Percentiles rank a stretch among this genome's conserved stretches.
Evolutionary conservation across 2,113 vertebrate genomes (phyloP).

Genomic region (Empidonax alnorum): DNA sequence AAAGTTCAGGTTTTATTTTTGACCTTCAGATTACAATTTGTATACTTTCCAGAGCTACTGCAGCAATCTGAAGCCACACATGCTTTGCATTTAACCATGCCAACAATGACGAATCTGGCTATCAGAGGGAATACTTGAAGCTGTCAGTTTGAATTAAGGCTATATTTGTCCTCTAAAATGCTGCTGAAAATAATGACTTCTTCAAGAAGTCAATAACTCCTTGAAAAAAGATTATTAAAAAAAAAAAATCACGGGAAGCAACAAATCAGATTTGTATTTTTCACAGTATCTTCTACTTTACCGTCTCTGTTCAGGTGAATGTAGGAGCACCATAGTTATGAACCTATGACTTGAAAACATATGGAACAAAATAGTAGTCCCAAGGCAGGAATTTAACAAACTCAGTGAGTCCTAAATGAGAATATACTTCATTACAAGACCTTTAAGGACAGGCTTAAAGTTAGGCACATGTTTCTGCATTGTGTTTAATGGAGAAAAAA

Average conservation of each 20-base stretch:
- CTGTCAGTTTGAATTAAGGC: constrained; percentile 49
- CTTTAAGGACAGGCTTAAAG: background rate
- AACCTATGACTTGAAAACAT: background rate
- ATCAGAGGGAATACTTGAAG: constrained; percentile 51
- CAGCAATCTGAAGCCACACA: background rate
- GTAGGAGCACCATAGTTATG: background rate
- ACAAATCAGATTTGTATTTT: background rate
- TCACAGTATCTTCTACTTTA: background rate
- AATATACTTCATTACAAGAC: background rate
- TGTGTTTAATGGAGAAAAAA: background rate
- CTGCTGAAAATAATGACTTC: constrained; percentile 39
- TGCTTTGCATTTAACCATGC: constrained; percentile 39
- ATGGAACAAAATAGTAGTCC: background rate
- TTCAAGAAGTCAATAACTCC: constrained; percentile 25
- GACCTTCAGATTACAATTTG: constrained; percentile 17
- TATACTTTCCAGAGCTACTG: background rate
- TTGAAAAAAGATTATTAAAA: constrained; percentile 10
- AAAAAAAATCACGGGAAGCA: background rate
- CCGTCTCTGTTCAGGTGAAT: background rate
- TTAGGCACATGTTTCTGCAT: background rate
- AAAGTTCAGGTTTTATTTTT: background rate
- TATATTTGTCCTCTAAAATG: constrained; percentile 34
- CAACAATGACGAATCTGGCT: constrained; percentile 29
- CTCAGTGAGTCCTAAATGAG: background rate
- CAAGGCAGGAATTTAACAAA: background rate